Percentiles rank a stretch among this genome's conserved stretches.
Evolutionary conservation across 2,113 vertebrate species (phyloP).

Genomic region (Lethenteron reissneri): DNA sequence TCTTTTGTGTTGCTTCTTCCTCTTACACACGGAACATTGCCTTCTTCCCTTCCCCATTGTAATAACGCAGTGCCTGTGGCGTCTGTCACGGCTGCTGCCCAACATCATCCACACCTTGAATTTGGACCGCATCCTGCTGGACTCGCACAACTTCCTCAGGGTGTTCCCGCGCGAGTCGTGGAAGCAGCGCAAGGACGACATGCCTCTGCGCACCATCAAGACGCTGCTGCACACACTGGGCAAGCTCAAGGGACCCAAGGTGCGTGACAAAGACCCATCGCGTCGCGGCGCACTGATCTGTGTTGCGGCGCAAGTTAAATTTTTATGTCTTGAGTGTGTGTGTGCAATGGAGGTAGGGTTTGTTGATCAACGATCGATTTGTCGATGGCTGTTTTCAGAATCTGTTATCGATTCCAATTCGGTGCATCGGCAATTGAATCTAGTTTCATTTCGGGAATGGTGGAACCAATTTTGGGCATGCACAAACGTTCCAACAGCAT

Average conservation of each 20-base stretch:
- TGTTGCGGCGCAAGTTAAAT: no score
- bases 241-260: constrained; percentile 73
- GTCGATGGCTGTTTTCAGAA: no score
- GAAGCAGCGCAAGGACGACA: constrained; percentile 76
- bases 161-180: constrained; percentile 90
- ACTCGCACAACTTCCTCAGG: constrained; percentile 91
- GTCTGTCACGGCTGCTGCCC: constrained; percentile 79
- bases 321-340: no score
- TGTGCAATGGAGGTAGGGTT: no score
- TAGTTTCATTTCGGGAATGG: no score
- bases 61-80: constrained; percentile 68
- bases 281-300: no score
- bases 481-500: no score
- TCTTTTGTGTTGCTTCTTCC: no score
- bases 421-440: no score
- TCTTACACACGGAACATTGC: constrained; percentile 2
- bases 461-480: no score
- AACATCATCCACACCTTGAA: constrained; percentile 74
- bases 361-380: no score
- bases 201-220: constrained; percentile 78
- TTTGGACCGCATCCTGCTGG: constrained; percentile 70
- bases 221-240: constrained; percentile 74
- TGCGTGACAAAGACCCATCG: constrained; percentile 13
- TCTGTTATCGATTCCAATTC: no score
- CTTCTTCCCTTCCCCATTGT: constrained; percentile 3